These are phyloP conservation scores for Myopa tessellatipennis DNA, from an alignment of 2,888 invertebrate genomes.

Conservation along the genomic window DNA sequence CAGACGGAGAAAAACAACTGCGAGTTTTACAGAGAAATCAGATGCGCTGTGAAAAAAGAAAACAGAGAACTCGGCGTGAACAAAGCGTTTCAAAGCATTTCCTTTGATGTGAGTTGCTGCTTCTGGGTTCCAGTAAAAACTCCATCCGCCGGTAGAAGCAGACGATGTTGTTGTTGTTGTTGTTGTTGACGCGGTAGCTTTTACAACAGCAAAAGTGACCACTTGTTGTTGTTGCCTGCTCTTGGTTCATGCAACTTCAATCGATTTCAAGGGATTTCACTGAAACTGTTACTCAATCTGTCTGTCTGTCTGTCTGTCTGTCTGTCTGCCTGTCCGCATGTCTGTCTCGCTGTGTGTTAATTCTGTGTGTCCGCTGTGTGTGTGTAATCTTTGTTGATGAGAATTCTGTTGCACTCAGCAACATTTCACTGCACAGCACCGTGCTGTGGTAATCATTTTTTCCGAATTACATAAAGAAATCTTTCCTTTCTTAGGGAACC, in stretches of 20 bases:
- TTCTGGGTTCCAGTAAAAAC: background rate
- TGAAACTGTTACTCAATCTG: background rate
- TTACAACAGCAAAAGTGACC: background rate
- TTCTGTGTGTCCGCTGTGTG: too few species aligned
- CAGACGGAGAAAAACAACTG: conserved; percentile 20
- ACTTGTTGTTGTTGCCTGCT: background rate
- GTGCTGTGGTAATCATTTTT: conserved; percentile 9
- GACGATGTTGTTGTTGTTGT: conserved; percentile 1
- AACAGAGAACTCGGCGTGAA: conserved; percentile 19
- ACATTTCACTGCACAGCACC: background rate
- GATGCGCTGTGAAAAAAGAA: conserved; percentile 16
- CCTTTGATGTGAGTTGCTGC: conserved; percentile 16
- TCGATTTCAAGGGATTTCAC: conserved; percentile 4
- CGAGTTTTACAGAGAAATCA: background rate
- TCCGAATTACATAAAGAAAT: conserved; percentile 1
- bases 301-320: conserved; percentile 14
- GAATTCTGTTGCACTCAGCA: too few species aligned
- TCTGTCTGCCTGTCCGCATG: too few species aligned
- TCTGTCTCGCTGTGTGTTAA: too few species aligned
- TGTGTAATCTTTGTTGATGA: too few species aligned
- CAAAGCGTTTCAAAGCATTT: conserved; percentile 12
- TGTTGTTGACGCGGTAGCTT: background rate
- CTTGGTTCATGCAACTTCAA: conserved; percentile 11
- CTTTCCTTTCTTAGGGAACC: background rate
- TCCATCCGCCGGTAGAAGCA: background rate